These are phyloP conservation scores for Gavia stellata DNA, from an alignment of 2,113 vertebrate genomes.

Conservation along the genomic window DNA sequence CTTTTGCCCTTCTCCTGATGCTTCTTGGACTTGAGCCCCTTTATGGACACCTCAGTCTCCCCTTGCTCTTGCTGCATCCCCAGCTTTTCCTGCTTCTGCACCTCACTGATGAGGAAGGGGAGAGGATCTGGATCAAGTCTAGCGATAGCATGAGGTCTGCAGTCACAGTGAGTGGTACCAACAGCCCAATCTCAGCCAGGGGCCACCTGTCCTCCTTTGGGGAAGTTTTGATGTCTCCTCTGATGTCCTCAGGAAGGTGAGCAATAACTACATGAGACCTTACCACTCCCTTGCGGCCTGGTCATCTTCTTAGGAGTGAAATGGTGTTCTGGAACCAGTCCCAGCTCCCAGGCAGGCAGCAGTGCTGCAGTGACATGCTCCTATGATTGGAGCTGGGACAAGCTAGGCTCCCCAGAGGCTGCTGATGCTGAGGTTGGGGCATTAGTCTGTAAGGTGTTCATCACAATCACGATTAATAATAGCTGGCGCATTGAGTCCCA, in stretches of 20 bases:
- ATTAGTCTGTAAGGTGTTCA: too few relatives aligned
- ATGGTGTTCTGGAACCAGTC: too few relatives aligned
- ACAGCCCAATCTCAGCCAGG: background rate
- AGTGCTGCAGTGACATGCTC: too few relatives aligned
- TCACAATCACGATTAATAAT: too few relatives aligned
- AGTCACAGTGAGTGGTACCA: background rate
- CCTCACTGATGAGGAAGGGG: background rate
- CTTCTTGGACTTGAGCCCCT: background rate
- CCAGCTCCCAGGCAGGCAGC: too few relatives aligned
- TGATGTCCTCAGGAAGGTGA: background rate
- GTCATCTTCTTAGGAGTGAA: too few relatives aligned
- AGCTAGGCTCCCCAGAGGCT: too few relatives aligned
- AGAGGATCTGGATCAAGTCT: background rate
- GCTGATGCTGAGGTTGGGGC: too few relatives aligned
- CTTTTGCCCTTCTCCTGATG: background rate
- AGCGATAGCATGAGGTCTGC: background rate
- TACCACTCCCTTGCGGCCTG: background rate
- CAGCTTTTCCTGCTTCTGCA: background rate
- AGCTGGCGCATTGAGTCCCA: too few relatives aligned
- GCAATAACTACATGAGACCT: background rate
- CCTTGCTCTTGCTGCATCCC: background rate
- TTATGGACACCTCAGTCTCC: background rate
- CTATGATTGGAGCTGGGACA: too few relatives aligned
- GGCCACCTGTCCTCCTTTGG: background rate
- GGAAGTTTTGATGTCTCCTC: background rate